Evolutionary conservation across 2,888 invertebrate species (phyloP), one percentile per base, ranked within the genome.

Genomic region (Temnothorax unifasciatus): DNA sequence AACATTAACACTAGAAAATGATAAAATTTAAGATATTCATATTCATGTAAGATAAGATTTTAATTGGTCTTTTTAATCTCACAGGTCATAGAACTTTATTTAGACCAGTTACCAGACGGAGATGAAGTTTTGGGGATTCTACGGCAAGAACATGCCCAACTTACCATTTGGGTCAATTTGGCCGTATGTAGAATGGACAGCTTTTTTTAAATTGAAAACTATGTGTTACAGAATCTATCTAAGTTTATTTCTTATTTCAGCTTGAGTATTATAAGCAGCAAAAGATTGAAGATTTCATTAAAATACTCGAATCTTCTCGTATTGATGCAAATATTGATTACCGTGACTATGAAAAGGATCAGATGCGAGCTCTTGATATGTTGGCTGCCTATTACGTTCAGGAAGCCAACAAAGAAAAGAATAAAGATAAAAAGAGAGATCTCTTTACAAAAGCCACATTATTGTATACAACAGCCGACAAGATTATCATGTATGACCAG

Each of bases 401-500:
- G 94, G 97, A 98, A 95, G 99, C 99, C 1, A 99, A 99, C 94
- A 97, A 97, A 76, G 99, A 99, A 94, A 99, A 99, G 94, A 97
- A 97, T 76, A 99, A 99, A 93, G 99, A 99, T 90, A 98, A 97
- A 93, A 99, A 98, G 94, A 96, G 98, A 86, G 99, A 99, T 90
- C 96, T 99, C 21, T 99, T 99, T 93, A 98, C 98, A 41, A 99
- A 99, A 96, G 99, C 99, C 3, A 99, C 99, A 0, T 96, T 99
- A 73, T 95, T 99, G n/a, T 99, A 99, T 94, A 97, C 97, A 6
- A 99, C 99, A 88, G 99, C 99, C 6, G 99, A 99, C 94, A 99
- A 99, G 95, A 99, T 99, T 95, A 99, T 99, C 92, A 99, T 99
- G 99, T 99, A 99, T 95, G 99, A 99, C 94, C 99, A 99, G 96